These are phyloP conservation scores for Chalcosyrphus nemorum DNA, from an alignment of 2,888 invertebrate species.

Conservation along the genomic window DNA sequence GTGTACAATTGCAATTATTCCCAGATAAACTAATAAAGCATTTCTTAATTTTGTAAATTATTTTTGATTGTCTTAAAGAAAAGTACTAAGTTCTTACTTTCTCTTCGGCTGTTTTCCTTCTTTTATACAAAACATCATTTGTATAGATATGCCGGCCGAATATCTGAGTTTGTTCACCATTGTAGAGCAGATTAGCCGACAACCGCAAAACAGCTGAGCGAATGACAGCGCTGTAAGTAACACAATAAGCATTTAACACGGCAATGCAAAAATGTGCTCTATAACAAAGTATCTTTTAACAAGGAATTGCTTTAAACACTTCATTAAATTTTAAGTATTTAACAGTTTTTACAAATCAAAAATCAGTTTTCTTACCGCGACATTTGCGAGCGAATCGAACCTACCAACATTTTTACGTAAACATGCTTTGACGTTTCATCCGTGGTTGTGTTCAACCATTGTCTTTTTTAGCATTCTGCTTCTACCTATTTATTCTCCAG, in stretches of 20 bases:
- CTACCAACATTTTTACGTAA: constrained; percentile 70
- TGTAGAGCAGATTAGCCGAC: constrained; percentile 1
- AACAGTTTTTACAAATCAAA: not conserved
- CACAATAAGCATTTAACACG: not conserved
- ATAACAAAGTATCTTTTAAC: not conserved
- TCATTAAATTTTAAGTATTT: not conserved
- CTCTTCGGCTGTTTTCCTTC: constrained; percentile 86
- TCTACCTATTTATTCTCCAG: no score
- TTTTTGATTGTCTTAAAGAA: no score
- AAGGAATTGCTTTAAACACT: not conserved
- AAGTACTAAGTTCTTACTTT: constrained; percentile 81
- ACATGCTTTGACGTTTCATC: constrained; percentile 23
- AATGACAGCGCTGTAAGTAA: constrained; percentile 36
- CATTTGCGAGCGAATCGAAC: constrained; percentile 35
- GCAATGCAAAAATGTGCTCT: no score
- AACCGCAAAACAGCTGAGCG: constrained; percentile 49
- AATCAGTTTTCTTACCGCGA: constrained; percentile 52
- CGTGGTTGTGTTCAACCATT: no score
- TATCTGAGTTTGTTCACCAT: constrained; percentile 15
- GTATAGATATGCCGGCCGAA: constrained; percentile 76
- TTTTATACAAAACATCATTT: constrained; percentile 82
- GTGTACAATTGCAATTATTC: no score
- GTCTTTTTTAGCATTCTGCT: no score
- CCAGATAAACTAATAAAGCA: no score
- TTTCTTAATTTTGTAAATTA: no score